Base-by-base conservation (phyloP, 2,888 invertebrate genomes). In the Acleris holmiana region DNA sequence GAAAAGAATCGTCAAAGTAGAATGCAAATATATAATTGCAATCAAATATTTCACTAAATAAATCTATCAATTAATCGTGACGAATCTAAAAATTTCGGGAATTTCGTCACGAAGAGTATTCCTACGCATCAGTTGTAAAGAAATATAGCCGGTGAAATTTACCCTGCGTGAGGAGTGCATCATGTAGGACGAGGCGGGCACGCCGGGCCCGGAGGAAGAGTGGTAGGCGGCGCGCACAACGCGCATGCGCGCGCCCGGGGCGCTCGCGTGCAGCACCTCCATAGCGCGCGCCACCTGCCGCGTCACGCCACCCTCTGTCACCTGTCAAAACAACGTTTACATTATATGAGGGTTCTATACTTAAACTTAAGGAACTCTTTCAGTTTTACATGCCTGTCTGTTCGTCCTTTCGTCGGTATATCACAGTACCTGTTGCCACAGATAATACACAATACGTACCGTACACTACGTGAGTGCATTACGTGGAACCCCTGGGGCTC, bases 191-290 rank as follows among this genome's bases (percentile, higher is more conserved):
- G 89, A 83, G 40, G 88, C 84, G 0, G 91, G 91, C 8, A 80
- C 76, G 1, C 91, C 91, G 2, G 89, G 88, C 0, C 85, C 89
- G 7, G 91, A 83, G 0, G 90, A 80, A 56, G 91, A 85, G 76
- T 92, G 92, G 75, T 89, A 92, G 0, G 94, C 83, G 50, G 96
- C 94, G 73, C 95, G 94, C 90, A 96, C 94, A 69, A 96, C 95
- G 76, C 96, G 95, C 77, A 96, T 90, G 35, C 94, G 94, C 54
- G 95, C 94, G 7, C 94, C 95, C 50, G 95, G 95, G 68, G 94
- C 94, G 79, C 94, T 95, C 59, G 95, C 94, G 78, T 95, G 94
- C 71, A 95, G 93, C 74, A 96, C 95, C 85, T 96, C 96, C 91
- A 96, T 93, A 0, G 92, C 92, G 1, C 92, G 89, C 56, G 92